A percentile compares a stretch with the other conserved stretches of the same genome.
Evolutionary conservation across 2,888 invertebrate species (phyloP).

Genomic region (Cyaniris semiargus): DNA sequence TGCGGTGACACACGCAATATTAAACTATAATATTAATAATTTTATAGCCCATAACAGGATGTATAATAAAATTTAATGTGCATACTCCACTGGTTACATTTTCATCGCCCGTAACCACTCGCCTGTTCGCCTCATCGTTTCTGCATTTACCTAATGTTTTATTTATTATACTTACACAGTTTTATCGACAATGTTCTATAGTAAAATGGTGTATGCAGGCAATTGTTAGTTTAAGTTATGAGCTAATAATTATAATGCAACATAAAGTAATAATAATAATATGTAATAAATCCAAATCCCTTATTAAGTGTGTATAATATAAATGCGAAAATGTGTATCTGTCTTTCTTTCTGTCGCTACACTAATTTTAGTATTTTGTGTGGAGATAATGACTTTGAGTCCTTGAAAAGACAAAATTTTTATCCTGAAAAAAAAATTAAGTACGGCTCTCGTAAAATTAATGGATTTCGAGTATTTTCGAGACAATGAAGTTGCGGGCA

Average conservation of each 20-base stretch:
- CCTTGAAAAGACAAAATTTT: too few species aligned
- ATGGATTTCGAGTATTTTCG: too few species aligned
- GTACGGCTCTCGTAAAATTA: too few species aligned
- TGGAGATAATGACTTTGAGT: too few species aligned
- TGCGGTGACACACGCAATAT: neutral
- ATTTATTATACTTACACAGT: neutral
- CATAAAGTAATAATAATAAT: too few species aligned
- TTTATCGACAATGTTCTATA: neutral
- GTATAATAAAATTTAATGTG: neutral
- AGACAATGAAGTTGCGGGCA: too few species aligned
- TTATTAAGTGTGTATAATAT: too few species aligned
- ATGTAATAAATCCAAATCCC: too few species aligned
- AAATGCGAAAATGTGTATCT: too few species aligned
- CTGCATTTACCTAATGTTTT: neutral
- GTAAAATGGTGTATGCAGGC: neutral
- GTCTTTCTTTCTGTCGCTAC: too few species aligned
- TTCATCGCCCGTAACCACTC: neutral
- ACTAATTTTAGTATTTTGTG: too few species aligned
- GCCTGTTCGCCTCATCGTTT: slow-evolving; percentile 6
- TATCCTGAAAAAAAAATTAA: too few species aligned
- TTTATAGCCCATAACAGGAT: neutral
- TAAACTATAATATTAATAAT: slow-evolving; percentile 18
- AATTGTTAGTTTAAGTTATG: neutral
- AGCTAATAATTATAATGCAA: neutral
- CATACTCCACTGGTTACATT: neutral